A percentile compares a stretch with the other conserved stretches of the same genome.
Evolutionary conservation across 1,140 invertebrate genomes (phyloP).

Genomic region (Musca vetustissima): DNA sequence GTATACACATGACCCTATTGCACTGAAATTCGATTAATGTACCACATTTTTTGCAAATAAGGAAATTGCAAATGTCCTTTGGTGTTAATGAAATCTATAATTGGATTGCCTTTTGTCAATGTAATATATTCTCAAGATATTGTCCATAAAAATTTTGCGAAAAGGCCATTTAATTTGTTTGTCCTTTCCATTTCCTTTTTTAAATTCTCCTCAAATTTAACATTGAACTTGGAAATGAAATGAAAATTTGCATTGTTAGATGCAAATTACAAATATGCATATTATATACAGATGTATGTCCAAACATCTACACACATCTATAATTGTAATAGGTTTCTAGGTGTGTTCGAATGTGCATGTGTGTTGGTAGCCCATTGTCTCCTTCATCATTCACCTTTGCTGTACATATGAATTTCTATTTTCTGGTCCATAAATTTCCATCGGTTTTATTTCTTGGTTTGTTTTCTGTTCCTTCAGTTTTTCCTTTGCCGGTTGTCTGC

Average conservation of each 20-base stretch:
- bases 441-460: conserved; percentile 1
- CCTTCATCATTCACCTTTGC: background rate
- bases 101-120: too few species aligned
- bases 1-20: conserved; percentile 17
- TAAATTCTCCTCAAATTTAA: background rate
- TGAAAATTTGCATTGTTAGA: background rate
- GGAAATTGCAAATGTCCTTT: too few species aligned
- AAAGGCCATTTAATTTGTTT: too few species aligned
- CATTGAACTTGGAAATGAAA: conserved; percentile 19
- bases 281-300: too few species aligned
- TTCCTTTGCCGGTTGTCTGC: conserved; percentile 5
- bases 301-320: too few species aligned
- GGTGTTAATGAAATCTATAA: too few species aligned
- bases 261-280: too few species aligned
- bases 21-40: conserved; percentile 2
- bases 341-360: too few species aligned
- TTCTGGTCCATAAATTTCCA: background rate
- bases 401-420: background rate
- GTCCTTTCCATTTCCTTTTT: too few species aligned
- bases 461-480: conserved; percentile 7
- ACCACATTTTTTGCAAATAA: background rate
- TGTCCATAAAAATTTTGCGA: too few species aligned
- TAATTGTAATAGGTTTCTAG: too few species aligned
- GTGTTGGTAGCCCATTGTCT: background rate
- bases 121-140: too few species aligned